These are phyloP conservation scores for Drosophila buzzatii DNA, from an alignment of 2,888 invertebrate genomes.

Conservation along the genomic window DNA sequence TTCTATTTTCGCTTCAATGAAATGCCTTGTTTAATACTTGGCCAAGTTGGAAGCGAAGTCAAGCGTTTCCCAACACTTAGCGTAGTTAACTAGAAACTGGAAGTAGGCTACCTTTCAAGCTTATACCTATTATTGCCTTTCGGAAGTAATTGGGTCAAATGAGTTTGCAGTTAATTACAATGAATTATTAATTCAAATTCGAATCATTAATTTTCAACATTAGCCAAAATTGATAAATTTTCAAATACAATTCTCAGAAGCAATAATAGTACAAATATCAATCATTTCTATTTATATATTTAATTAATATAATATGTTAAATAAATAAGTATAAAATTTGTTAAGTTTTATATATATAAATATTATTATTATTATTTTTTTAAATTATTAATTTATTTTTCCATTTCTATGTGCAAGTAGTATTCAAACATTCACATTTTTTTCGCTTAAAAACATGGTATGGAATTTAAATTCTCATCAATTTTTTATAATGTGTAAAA, in stretches of 20 bases:
- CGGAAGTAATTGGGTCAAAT: conserved; percentile 25
- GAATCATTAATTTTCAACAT: background rate
- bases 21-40: conserved; percentile 27
- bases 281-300: no score
- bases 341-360: no score
- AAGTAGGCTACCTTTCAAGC: background rate
- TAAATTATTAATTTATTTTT: no score
- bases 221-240: background rate
- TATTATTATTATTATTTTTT: no score
- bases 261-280: no score
- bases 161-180: conserved; percentile 7
- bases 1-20: conserved; percentile 24
- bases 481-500: background rate
- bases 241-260: background rate
- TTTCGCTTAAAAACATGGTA: background rate
- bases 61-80: conserved; percentile 13
- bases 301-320: no score
- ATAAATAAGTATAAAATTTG: no score
- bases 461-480: background rate
- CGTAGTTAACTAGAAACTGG: conserved; percentile 1
- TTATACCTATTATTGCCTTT: background rate
- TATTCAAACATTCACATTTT: background rate
- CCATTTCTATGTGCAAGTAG: background rate
- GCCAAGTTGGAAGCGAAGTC: conserved; percentile 3
- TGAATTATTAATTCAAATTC: conserved; percentile 11